Evolutionary conservation across 2,888 invertebrate genomes (phyloP), one percentile per base, ranked within the genome.

Genomic region (Trissoscelio sp.): DNA sequence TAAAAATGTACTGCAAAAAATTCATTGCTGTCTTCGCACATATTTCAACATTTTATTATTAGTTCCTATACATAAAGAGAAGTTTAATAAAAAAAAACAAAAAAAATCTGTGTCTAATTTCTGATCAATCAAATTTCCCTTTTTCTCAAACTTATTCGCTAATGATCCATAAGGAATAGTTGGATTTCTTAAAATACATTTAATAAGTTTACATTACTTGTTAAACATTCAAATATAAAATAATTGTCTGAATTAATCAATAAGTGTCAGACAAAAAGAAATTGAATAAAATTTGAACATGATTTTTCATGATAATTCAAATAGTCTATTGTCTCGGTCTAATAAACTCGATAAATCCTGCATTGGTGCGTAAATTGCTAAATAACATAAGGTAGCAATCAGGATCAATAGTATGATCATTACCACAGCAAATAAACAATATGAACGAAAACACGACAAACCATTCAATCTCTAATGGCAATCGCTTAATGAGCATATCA

Each of bases 401-500:
- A 24, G 28, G 39, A 77, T 69, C 42, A 67, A 75, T 77, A 46
- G 34, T 66, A 28, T 28, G 53, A 51, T 74, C 66, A 57, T 78
- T 78, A 78, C 48, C 11, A 2, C 22, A 4, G 28, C 51, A 64
- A 78, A 72, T 64, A 64, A 78, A 78, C 57, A 70, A 72, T 72
- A 64, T 34, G 14, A 14, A 78, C n/a, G 4, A 18, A 62, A 64
- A 78, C 69, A 70, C 72, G 66, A 57, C 64, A 34, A 66, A 66
- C 66, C 58, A 34, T 72, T 70, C 48, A 53, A 73, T 79, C 62
- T 73, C 60, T 60, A 74, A 62, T 74, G 69, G 62, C 64, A 64
- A 69, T 74, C 79, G 57, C 64, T 74, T 74, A 80, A 80, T 74
- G 64, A 74, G 74, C 62, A 74, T 74, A 80, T 80, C 74, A 73